Percentiles rank a stretch among this genome's conserved stretches.
phyloP scores from a whole-genome alignment of 2,888 invertebrate genomes.

The Dryadula phaetusa region DNA sequence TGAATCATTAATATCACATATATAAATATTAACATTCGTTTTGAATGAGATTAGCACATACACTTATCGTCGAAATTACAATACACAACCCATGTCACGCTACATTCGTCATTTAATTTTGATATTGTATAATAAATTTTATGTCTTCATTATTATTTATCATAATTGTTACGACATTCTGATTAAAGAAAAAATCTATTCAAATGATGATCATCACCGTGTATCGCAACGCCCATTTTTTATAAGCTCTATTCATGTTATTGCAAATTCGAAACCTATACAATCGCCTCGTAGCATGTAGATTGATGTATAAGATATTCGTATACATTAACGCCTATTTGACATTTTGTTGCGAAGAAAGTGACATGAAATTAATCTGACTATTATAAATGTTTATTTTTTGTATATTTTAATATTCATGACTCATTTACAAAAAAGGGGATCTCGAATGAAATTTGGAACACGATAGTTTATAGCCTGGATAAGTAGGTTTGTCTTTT shows the following conservation, averaged over 20 bases:
- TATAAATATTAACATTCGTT: too few species aligned
- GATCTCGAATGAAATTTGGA: background rate
- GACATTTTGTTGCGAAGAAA: conserved; percentile 6
- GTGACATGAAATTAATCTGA: background rate
- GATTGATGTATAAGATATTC: conserved; percentile 5
- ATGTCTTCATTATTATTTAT: background rate
- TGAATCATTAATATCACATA: too few species aligned
- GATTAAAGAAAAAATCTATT: conserved; percentile 8
- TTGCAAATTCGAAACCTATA: conserved; percentile 17
- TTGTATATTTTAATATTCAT: background rate
- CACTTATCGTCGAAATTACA: too few species aligned
- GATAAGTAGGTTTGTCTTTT: background rate
- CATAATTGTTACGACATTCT: conserved; percentile 3
- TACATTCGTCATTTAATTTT: too few species aligned
- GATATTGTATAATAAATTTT: background rate
- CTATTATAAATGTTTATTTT: background rate
- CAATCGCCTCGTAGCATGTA: conserved; percentile 16
- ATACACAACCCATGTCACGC: background rate
- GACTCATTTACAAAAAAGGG: background rate
- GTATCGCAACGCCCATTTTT: conserved; percentile 19
- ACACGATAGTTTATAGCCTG: background rate
- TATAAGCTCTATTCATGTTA: conserved; percentile 12
- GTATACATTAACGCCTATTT: conserved; percentile 13
- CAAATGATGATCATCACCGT: conserved; percentile 1
- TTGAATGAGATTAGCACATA: too few species aligned